A percentile compares a stretch with the other conserved stretches of the same genome.
Conservation (phyloP, 2,113 vertebrate species). For the Myxocyprinus asiaticus region DNA sequence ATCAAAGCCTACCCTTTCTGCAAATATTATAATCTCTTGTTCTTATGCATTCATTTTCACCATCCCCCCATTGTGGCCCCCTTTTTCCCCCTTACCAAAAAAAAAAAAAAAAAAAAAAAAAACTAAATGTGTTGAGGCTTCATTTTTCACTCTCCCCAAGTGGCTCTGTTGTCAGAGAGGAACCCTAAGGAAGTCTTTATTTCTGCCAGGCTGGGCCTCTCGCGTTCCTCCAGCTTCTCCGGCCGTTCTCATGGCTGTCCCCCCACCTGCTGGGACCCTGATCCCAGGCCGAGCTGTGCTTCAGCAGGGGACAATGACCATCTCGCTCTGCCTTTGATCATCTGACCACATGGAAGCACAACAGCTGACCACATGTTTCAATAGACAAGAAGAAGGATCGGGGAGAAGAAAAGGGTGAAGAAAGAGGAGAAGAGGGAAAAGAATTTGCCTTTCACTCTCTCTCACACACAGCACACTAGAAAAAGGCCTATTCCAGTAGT, state of each 20-base stretch:
- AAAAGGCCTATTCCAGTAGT: slow-evolving; percentile 48
- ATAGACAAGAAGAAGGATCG: slow-evolving; percentile 83
- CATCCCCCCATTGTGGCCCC: slow-evolving; percentile 66
- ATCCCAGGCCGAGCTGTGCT: slow-evolving; percentile 95
- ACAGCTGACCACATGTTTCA: slow-evolving; percentile 96
- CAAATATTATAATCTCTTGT: slow-evolving; percentile 80
- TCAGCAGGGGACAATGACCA: slow-evolving; percentile 98
- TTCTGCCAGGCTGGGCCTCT: slow-evolving; percentile 96
- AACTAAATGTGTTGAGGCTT: slow-evolving; percentile 86
- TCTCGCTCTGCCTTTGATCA: slow-evolving; percentile 98
- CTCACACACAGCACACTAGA: slow-evolving; percentile 46
- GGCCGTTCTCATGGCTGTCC: slow-evolving; percentile 95
- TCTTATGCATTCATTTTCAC: slow-evolving; percentile 72
- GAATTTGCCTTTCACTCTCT: slow-evolving; percentile 24
- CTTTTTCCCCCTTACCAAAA: slow-evolving; percentile 64
- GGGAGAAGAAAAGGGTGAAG: slow-evolving; percentile 62
- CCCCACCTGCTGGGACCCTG: slow-evolving; percentile 99
- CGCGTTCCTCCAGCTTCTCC: slow-evolving; percentile 93
- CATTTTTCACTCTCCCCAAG: slow-evolving; percentile 87
- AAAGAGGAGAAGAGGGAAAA: slow-evolving; percentile 43
- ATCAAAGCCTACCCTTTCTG: slow-evolving; percentile 60
- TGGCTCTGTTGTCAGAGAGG: slow-evolving; percentile 95
- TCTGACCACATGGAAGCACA: slow-evolving; percentile 99
- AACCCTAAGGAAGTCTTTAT: slow-evolving; percentile 99
- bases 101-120: slow-evolving; percentile 79